Evolutionary conservation across 2,797 vertebrate genomes (phyloP).

Genomic region (Monodelphis domestica): DNA sequence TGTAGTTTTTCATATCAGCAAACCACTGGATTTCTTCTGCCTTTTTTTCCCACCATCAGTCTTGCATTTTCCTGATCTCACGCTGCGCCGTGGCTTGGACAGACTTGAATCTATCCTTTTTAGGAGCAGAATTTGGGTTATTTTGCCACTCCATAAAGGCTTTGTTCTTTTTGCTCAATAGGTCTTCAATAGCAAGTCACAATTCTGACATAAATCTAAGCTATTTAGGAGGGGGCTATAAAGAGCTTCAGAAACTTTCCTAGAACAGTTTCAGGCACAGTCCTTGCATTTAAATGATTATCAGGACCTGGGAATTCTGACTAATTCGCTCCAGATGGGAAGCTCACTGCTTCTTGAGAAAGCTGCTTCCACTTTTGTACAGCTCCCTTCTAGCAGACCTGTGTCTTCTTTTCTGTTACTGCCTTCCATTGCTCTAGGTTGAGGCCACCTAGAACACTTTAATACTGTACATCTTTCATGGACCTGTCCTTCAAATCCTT

Average conservation of each 20-base stretch:
- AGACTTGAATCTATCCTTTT: too few relatives aligned
- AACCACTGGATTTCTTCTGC: too few relatives aligned
- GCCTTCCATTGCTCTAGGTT: background rate
- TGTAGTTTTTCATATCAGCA: too few relatives aligned
- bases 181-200: too few relatives aligned
- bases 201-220: background rate
- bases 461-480: background rate
- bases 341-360: background rate
- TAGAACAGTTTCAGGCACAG: background rate
- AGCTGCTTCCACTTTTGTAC: background rate
- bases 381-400: background rate
- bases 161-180: too few relatives aligned
- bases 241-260: background rate
- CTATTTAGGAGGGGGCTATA: background rate
- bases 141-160: too few relatives aligned
- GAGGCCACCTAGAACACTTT: background rate
- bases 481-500: background rate
- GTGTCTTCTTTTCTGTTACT: background rate
- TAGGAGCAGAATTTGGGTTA: too few relatives aligned
- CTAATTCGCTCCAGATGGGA: background rate
- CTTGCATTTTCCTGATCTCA: too few relatives aligned
- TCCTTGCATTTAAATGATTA: background rate
- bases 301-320: background rate
- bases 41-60: too few relatives aligned
- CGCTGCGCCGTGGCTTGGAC: too few relatives aligned